phyloP scores from a whole-genome alignment of 2,797 vertebrate genomes.

The Parotocinclus haroldoi region DNA sequence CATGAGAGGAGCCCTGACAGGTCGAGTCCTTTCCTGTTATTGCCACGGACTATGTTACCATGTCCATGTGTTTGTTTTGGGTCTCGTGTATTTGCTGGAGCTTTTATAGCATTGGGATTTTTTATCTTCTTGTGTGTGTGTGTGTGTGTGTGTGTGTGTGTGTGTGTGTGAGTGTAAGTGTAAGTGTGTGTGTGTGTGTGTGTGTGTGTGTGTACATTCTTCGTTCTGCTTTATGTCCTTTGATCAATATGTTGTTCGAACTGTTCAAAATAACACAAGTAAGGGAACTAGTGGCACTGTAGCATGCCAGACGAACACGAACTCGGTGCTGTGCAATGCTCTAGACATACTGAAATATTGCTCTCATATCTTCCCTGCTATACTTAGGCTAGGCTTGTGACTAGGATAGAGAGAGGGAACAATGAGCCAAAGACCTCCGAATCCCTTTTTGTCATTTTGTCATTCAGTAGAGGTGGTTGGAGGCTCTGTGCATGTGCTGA shows the following conservation, averaged over 20 bases:
- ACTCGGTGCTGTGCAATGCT: not conserved
- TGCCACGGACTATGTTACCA: constrained; percentile 42
- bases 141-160: no score
- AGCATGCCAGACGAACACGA: no score
- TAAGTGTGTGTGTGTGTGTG: no score
- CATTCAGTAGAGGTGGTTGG: constrained; percentile 62
- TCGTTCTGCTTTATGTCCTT: no score
- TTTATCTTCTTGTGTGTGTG: no score
- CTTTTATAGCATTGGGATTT: not conserved
- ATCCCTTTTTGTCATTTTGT: constrained; percentile 54
- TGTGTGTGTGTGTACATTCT: no score
- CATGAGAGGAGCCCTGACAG: constrained; percentile 67
- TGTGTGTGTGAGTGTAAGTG: no score
- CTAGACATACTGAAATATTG: constrained; percentile 1
- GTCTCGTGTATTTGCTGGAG: not conserved
- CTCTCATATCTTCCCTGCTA: not conserved
- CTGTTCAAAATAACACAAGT: no score
- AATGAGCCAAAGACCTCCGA: constrained; percentile 20
- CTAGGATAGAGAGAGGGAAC: constrained; percentile 19
- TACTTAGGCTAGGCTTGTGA: constrained; percentile 2
- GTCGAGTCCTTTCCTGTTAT: constrained; percentile 74
- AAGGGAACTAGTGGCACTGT: no score
- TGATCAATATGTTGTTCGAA: no score
- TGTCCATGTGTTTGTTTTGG: constrained; percentile 32
- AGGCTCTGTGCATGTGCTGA: constrained; percentile 61